Percentiles rank a stretch among this genome's conserved stretches.
Conservation (phyloP, 1,140 invertebrate species). For the Drosophila yakuba region DNA sequence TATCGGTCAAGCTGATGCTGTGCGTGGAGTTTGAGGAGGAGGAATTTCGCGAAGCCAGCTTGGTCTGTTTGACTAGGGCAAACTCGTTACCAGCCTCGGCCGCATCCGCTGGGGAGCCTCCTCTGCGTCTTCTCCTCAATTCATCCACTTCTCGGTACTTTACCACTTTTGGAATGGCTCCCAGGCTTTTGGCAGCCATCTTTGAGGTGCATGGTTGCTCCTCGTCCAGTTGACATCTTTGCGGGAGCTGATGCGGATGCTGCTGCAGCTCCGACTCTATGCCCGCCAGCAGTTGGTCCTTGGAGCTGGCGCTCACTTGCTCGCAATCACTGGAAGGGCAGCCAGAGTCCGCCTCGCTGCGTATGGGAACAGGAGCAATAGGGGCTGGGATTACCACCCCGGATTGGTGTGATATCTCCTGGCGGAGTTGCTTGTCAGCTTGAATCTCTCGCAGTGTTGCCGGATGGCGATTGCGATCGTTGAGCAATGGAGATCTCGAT, state of each 20-base stretch:
- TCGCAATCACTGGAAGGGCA: conserved; percentile 85
- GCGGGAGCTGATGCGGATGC: conserved; percentile 85
- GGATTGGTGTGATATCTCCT: conserved; percentile 52
- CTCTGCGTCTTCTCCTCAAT: conserved; percentile 49
- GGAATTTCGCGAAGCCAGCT: conserved; percentile 66
- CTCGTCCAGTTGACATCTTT: conserved; percentile 32
- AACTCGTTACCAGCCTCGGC: conserved; percentile 34
- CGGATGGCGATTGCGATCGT: conserved; percentile 69
- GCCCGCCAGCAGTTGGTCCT: conserved; percentile 87
- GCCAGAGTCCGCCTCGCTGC: conserved; percentile 78
- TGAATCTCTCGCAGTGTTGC: conserved; percentile 49
- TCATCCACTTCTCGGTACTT: conserved; percentile 79
- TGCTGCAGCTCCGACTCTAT: conserved; percentile 84
- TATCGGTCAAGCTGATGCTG: conserved; percentile 76
- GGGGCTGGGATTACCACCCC: conserved; percentile 5
- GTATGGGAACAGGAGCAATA: conserved; percentile 38
- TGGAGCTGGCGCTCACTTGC: conserved; percentile 87
- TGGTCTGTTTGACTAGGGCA: conserved; percentile 54
- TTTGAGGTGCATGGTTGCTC: conserved; percentile 68
- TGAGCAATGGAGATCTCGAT: conserved; percentile 86
- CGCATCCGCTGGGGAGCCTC: conserved; percentile 9
- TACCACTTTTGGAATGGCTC: conserved; percentile 89
- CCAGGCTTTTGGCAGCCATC: conserved; percentile 86
- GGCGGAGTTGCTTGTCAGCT: conserved; percentile 65
- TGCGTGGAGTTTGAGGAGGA: conserved; percentile 77